Percentiles rank a stretch among this genome's conserved stretches.
Conservation (phyloP, 2,113 vertebrate species). For the Percina caprodes region DNA sequence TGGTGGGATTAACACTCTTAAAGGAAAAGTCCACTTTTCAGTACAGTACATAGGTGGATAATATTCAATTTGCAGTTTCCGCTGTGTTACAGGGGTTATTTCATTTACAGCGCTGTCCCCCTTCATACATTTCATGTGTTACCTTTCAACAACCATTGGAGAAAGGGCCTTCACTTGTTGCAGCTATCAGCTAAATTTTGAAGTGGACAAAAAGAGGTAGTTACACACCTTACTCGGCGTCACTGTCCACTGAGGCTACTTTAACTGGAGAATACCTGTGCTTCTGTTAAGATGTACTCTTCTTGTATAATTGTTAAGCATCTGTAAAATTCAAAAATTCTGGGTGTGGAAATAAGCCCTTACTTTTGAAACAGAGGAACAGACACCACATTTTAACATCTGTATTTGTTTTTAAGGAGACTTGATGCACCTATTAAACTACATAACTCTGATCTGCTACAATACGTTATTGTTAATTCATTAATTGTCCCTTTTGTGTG, state of each 20-base stretch:
- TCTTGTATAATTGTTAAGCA: background rate
- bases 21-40: background rate
- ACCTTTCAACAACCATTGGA: too few species aligned
- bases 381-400: too few species aligned
- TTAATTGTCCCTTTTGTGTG: slow-evolving; percentile 49
- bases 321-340: background rate
- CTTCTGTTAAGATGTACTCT: background rate
- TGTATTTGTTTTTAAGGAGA: background rate
- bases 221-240: background rate
- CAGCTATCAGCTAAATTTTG: too few species aligned
- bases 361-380: background rate
- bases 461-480: slow-evolving; percentile 1
- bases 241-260: background rate
- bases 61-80: background rate
- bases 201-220: background rate
- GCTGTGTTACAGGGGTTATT: background rate
- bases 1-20: slow-evolving; percentile 19
- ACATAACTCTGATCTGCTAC: background rate
- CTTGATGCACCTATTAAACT: background rate
- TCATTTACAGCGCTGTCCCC: too few species aligned
- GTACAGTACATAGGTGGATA: background rate
- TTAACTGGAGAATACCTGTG: background rate
- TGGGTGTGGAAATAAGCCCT: background rate
- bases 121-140: too few species aligned
- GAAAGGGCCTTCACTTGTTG: too few species aligned